phyloP scores from a whole-genome alignment of 2,888 invertebrate genomes.

The Luperina testacea region DNA sequence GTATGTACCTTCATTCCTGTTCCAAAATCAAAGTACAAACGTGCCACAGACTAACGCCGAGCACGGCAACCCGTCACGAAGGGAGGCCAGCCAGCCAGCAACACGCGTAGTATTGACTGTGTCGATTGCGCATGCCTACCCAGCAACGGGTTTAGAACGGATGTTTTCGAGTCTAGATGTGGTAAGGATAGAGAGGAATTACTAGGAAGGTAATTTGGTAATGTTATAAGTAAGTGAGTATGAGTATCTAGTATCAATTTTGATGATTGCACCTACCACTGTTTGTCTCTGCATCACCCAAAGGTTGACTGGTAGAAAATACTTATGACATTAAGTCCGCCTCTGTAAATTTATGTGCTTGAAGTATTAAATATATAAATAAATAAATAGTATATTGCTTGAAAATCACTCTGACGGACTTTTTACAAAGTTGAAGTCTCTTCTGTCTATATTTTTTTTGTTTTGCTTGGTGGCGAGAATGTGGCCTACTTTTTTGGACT shows the following conservation, averaged over 20 bases:
- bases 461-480: background rate
- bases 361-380: no score
- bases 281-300: no score
- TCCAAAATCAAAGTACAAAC: slow-evolving; percentile 52
- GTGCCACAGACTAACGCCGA: slow-evolving; percentile 40
- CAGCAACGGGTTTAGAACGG: slow-evolving; percentile 60
- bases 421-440: background rate
- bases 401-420: background rate
- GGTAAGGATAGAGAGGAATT: background rate
- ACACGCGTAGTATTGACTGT: slow-evolving; percentile 84
- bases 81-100: slow-evolving; percentile 47
- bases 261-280: no score
- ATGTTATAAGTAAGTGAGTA: background rate
- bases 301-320: no score
- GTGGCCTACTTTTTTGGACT: background rate
- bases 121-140: slow-evolving; percentile 82
- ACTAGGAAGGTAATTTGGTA: background rate
- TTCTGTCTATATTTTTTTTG: background rate
- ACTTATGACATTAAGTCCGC: no score
- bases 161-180: slow-evolving; percentile 64
- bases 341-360: no score
- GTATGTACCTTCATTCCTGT: slow-evolving; percentile 4
- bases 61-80: slow-evolving; percentile 37
- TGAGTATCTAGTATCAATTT: no score
- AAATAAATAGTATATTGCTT: background rate